Base-by-base conservation (phyloP, 2,113 vertebrate species). In the Datnioides undecimradiatus region DNA sequence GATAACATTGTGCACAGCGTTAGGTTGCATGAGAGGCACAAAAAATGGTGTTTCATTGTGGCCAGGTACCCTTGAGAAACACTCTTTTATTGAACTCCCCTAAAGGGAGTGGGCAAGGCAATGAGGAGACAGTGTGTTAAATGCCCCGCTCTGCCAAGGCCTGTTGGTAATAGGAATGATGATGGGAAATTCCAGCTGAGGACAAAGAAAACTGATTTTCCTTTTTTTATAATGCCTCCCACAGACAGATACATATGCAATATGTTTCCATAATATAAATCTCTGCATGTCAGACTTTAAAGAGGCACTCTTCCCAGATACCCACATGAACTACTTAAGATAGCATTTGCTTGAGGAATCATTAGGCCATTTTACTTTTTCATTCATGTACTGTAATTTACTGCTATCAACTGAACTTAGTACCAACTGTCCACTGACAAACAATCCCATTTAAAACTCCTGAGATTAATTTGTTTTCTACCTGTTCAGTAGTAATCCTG, bases 31-130 rank as follows among this genome's bases (percentile, higher is more conserved):
- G 83, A 74, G 84, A 77, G 70, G 14, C 59, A 76, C 63, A 64
- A 71, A 77, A 77, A 87, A 90, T 60, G 51, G 82, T 66, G 70
- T 74, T 90, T 88, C 73, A 83, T 80, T 90, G 85, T 88, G 83
- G 49, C 66, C 82, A 76, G 40, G 83, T 79, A 80, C 87, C 82
- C 75, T 64, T 68, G 90, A 90, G 87, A 86, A 86, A 80, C 70
- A 51, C 38, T 76, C 76, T 64, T 83, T 88, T 63, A 76, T 67
- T 66, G 34, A 68, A 41, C 23, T 66, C 51, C 75, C 67, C 77
- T 62, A 19, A 74, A 57, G 75, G 75, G 78, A 71, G 46, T 36
- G 51, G 48, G 60, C 49, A 65, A 82, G 63, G 69, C 38, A 80
- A 76, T 46, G 71, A 69, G 55, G 55, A 78, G 49, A 49, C 62